Evolutionary conservation across 2,888 invertebrate genomes (phyloP), one percentile per base, ranked within the genome.

Genomic region (Xiphydria camelus): DNA sequence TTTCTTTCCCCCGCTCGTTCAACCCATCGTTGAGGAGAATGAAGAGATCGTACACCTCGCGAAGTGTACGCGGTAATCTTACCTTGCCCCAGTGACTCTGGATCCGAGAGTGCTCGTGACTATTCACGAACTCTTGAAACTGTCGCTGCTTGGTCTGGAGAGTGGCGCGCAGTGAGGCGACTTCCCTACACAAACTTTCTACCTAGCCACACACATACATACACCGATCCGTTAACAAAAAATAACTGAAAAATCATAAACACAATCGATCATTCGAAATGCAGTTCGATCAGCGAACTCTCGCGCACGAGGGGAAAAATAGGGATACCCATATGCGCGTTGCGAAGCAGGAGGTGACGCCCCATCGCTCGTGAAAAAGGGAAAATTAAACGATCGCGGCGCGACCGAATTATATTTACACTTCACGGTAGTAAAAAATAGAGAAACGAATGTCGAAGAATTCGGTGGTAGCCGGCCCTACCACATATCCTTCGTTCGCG

Each of bases 161-260:
- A 61, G 64, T 69, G 60, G 73, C 70, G 61, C 71, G 72, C 45
- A 74, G 75, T 63, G 71, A 73, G 70, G 74, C 68, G 65, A 75
- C 68, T 74, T 75, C 75, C 70, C 74, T 74, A 74, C 72, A 70
- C 69, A 75, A 73, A 74, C 57, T 74, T 73, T 73, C 74, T 74
- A 75, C 75, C 75, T 75, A 69, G 71, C 73, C 71, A 67, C 73
- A 70, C 61, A 70, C 64, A 59, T 52, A 68, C 57, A 69, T 55
- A 73, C 63, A 68, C 55, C 79, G 78, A 72, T 80, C 78, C 79
- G 78, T 68, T 70, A 59, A 59, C 62, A 66, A 69, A 67, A 64
- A 46, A 66, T 58, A 54, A n/a, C n/a, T n/a, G n/a, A n/a, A n/a
- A n/a, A n/a, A n/a, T n/a, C n/a, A n/a, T n/a, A 52, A 51, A 47